Evolutionary conservation across 2,113 vertebrate species (phyloP).

Genomic region (Hypanus sabinus): DNA sequence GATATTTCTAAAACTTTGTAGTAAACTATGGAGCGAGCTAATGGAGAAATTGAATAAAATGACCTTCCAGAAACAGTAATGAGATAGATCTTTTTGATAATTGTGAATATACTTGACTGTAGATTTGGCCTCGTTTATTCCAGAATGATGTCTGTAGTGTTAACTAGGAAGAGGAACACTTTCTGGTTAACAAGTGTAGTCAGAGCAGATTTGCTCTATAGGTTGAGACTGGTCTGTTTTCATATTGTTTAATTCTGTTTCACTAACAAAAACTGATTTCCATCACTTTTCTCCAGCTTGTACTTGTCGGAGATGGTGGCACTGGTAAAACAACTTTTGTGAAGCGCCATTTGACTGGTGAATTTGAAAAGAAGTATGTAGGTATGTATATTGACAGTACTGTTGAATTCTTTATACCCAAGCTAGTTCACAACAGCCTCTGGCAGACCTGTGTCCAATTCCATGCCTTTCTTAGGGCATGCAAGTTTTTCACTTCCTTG

Average conservation of each 20-base stretch:
- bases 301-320: conserved; percentile 90
- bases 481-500: neutral
- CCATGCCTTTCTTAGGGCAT: neutral
- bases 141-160: neutral
- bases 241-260: too few relatives aligned
- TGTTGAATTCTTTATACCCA: too few relatives aligned
- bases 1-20: neutral
- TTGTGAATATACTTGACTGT: neutral
- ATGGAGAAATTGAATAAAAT: neutral
- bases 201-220: neutral
- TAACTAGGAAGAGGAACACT: neutral
- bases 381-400: conserved; percentile 59
- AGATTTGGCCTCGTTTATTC: neutral
- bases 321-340: conserved; percentile 97
- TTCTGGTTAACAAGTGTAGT: neutral
- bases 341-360: conserved; percentile 90
- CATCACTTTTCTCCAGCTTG: conserved; percentile 61
- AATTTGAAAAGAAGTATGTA: conserved; percentile 99
- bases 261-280: neutral
- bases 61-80: neutral
- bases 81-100: neutral
- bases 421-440: neutral
- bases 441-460: neutral
- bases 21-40: neutral
- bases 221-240: too few relatives aligned